Percentiles rank a stretch among this genome's conserved stretches.
Conservation (phyloP, 2,797 vertebrate species). For the Microctenopoma stevenorrisi region DNA sequence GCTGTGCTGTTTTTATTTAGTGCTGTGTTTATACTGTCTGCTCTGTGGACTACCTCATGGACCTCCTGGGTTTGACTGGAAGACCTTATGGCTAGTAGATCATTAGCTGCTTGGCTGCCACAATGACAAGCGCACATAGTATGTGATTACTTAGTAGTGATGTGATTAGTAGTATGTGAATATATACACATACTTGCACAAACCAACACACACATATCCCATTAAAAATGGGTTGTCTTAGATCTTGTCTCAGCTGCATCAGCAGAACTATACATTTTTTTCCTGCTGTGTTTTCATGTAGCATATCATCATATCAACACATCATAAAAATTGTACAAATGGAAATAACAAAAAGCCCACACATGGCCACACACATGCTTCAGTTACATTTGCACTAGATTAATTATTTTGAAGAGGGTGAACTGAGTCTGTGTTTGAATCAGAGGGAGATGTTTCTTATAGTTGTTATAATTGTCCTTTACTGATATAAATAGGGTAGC, state of each 20-base stretch:
- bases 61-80: conserved; percentile 52
- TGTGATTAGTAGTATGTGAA: no score
- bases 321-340: not conserved
- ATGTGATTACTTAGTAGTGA: no score
- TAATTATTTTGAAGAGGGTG: not conserved
- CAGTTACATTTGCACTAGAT: not conserved
- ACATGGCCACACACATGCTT: conserved; percentile 3
- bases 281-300: conserved; percentile 11
- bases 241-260: conserved; percentile 45
- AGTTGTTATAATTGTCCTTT: no score
- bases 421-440: not conserved
- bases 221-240: conserved; percentile 35
- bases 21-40: conserved; percentile 29
- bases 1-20: conserved; percentile 58
- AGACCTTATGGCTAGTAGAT: conserved; percentile 52
- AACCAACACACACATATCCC: conserved; percentile 29
- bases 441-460: not conserved
- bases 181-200: conserved; percentile 15
- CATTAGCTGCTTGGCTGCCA: conserved; percentile 56
- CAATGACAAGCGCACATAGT: conserved; percentile 26
- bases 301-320: conserved; percentile 26
- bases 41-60: conserved; percentile 48
- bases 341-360: not conserved
- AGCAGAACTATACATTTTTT: conserved; percentile 34
- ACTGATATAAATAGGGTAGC: no score